Evolutionary conservation across 2,888 invertebrate species (phyloP).

Genomic region (Drosophila barbarae): DNA sequence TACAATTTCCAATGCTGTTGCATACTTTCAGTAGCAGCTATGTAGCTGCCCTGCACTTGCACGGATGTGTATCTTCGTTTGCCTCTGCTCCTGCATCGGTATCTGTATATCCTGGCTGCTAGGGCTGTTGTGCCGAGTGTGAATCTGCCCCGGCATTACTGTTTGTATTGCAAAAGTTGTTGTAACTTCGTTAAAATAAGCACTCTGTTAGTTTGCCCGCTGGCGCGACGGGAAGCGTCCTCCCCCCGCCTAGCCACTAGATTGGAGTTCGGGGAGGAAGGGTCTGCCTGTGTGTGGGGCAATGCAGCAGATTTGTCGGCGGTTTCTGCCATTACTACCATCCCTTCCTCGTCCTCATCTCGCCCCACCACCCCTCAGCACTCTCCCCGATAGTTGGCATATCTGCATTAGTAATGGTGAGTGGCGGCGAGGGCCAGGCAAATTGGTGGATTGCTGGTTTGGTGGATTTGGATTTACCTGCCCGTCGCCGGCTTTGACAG

Average conservation of each 20-base stretch:
- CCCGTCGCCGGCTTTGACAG: conserved; percentile 43
- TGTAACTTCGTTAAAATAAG: conserved; percentile 76
- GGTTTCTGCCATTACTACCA: conserved; percentile 69
- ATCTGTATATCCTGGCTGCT: conserved; percentile 37
- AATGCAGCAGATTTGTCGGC: conserved; percentile 72
- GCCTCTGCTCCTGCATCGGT: conserved; percentile 17
- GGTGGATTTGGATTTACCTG: conserved; percentile 52
- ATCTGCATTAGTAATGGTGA: conserved; percentile 73
- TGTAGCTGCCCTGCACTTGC: conserved; percentile 35
- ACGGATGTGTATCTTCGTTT: conserved; percentile 25
- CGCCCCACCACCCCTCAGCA: background rate
- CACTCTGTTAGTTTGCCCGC: conserved; percentile 72
- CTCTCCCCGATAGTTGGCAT: conserved; percentile 59
- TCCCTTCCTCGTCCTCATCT: conserved; percentile 4
- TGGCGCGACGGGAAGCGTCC: conserved; percentile 58
- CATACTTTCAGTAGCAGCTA: conserved; percentile 55
- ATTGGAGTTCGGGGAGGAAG: conserved; percentile 1
- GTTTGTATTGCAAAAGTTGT: conserved; percentile 75
- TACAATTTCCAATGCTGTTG: conserved; percentile 49
- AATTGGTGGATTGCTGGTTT: conserved; percentile 51
- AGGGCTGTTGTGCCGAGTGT: conserved; percentile 63
- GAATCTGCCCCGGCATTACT: conserved; percentile 72
- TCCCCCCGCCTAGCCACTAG: conserved; percentile 3
- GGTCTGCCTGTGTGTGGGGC: conserved; percentile 37
- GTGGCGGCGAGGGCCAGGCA: conserved; percentile 58